A percentile compares a stretch with the other conserved stretches of the same genome.
Evolutionary conservation across 1,140 invertebrate species (phyloP).

Genomic region (Luehdorfia chinensis): DNA sequence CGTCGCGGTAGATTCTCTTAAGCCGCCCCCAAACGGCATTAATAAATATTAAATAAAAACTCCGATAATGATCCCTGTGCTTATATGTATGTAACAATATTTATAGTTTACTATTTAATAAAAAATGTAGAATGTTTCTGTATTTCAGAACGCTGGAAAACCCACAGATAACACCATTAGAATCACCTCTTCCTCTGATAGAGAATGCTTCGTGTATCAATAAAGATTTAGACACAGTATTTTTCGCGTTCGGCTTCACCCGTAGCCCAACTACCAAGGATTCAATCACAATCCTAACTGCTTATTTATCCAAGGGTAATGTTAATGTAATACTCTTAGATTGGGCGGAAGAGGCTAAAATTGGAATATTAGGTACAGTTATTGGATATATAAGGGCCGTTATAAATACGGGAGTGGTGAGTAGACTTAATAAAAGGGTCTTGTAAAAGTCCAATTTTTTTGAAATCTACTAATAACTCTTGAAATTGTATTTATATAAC

Average conservation of each 20-base stretch:
- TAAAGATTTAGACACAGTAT: background rate
- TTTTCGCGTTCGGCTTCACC: conserved; percentile 18
- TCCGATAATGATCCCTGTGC: too few species aligned
- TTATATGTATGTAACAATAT: too few species aligned
- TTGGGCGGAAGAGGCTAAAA: conserved; percentile 17
- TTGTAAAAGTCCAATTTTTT: too few species aligned
- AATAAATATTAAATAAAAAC: too few species aligned
- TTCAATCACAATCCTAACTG: background rate
- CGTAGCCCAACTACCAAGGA: background rate
- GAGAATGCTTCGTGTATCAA: conserved; percentile 6
- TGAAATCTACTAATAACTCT: too few species aligned
- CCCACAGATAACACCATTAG: conserved; percentile 6
- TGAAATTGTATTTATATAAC: too few species aligned
- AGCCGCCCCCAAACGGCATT: too few species aligned
- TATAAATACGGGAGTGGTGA: conserved; percentile 13
- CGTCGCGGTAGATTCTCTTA: too few species aligned
- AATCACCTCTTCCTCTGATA: background rate
- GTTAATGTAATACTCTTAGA: conserved; percentile 20
- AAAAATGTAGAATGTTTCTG: too few species aligned
- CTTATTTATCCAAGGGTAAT: conserved; percentile 10
- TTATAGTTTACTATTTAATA: too few species aligned
- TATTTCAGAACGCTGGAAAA: conserved; percentile 1
- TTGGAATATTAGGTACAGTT: background rate
- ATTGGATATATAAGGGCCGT: conserved; percentile 13
- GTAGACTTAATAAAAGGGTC: background rate